Evolutionary conservation across 2,113 vertebrate species (phyloP).

Genomic region (Choloepus hoffmanni): DNA sequence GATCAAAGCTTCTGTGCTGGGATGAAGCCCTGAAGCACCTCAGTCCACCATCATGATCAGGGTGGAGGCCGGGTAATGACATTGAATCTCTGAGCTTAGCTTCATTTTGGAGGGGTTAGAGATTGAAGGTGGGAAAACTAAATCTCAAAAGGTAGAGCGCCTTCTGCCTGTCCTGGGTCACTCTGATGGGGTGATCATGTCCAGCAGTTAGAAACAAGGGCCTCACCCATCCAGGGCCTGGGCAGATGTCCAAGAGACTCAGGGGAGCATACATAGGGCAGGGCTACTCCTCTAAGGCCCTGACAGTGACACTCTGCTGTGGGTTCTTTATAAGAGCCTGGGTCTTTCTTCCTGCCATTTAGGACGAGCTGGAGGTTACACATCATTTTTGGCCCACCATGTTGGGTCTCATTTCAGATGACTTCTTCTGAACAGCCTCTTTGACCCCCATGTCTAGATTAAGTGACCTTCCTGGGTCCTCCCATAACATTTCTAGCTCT

Average conservation of each 20-base stretch:
- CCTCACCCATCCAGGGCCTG: neutral
- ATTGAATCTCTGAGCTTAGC: slow-evolving; percentile 73
- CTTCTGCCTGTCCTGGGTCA: neutral
- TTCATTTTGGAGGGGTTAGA: slow-evolving; percentile 56
- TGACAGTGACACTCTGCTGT: too few species aligned
- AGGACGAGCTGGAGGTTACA: neutral
- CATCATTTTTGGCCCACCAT: neutral
- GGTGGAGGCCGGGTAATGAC: too few species aligned
- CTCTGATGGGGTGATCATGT: neutral
- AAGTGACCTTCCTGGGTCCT: neutral
- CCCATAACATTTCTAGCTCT: accelerated
- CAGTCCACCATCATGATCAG: too few species aligned
- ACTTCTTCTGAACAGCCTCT: neutral
- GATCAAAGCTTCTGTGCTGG: too few species aligned
- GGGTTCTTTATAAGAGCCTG: neutral
- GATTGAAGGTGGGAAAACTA: slow-evolving; percentile 1
- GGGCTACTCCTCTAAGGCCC: neutral
- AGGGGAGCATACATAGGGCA: neutral
- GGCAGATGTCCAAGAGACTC: neutral
- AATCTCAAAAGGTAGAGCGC: neutral
- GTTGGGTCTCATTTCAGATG: neutral
- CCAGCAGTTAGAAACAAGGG: neutral
- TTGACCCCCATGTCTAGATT: neutral
- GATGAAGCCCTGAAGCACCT: too few species aligned
- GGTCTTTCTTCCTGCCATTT: neutral